Evolutionary conservation across 2,797 vertebrate species (phyloP).

Genomic region (Siniperca obscura): DNA sequence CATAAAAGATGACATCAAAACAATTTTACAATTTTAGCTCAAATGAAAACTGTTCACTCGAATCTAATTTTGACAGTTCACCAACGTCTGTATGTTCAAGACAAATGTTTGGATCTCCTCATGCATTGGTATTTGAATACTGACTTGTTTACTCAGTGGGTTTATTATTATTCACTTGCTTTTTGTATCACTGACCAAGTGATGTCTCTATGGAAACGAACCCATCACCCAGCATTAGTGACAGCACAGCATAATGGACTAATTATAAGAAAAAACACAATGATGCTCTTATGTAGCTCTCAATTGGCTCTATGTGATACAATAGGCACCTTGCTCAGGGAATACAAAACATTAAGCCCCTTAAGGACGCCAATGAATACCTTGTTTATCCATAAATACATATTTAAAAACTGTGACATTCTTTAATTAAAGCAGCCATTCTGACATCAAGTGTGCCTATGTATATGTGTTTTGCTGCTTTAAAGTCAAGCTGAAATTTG

Average conservation of each 20-base stretch:
- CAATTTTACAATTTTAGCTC: slow-evolving; percentile 6
- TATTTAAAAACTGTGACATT: slow-evolving; percentile 23
- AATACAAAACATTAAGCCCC: slow-evolving; percentile 45
- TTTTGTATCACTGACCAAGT: slow-evolving; percentile 46
- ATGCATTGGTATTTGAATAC: slow-evolving; percentile 17
- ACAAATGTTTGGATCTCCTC: slow-evolving; percentile 47
- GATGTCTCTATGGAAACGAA: slow-evolving; percentile 74
- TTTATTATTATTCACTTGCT: slow-evolving; percentile 54
- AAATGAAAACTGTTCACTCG: slow-evolving; percentile 38
- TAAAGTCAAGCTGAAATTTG: background rate
- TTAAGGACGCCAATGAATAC: slow-evolving; percentile 39
- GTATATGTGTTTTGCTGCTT: background rate
- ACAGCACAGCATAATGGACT: slow-evolving; percentile 45
- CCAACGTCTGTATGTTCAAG: slow-evolving; percentile 39
- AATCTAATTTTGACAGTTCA: slow-evolving; percentile 48
- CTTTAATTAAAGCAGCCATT: slow-evolving; percentile 17
- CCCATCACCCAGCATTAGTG: slow-evolving; percentile 47
- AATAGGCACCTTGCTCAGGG: slow-evolving; percentile 39
- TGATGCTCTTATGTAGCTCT: slow-evolving; percentile 53
- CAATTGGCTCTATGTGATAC: slow-evolving; percentile 41
- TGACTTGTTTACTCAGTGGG: slow-evolving; percentile 38
- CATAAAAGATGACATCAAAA: slow-evolving; percentile 24
- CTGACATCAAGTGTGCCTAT: slow-evolving; percentile 19
- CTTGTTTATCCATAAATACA: slow-evolving; percentile 30
- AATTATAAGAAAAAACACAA: slow-evolving; percentile 49